These are phyloP conservation scores for Turnix velox DNA, from an alignment of 2,113 vertebrate species.

Conservation along the genomic window DNA sequence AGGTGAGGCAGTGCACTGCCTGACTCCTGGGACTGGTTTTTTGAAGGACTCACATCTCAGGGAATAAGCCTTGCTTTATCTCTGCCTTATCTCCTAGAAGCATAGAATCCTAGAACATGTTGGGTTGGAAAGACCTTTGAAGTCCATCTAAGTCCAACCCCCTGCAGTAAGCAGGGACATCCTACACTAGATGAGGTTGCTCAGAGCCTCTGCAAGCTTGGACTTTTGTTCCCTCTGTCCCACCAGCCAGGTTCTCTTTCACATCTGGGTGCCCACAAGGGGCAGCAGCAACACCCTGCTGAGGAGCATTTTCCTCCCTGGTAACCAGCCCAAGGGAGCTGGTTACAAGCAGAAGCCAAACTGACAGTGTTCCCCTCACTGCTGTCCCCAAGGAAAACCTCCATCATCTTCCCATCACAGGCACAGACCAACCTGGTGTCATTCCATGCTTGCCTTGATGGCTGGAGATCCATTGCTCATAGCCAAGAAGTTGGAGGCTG, in stretches of 20 bases:
- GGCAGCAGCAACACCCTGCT: not conserved
- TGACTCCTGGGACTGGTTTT: not conserved
- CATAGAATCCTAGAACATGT: too few relatives aligned
- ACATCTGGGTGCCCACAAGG: too few relatives aligned
- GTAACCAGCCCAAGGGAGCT: not conserved
- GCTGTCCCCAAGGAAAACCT: not conserved
- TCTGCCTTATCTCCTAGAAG: too few relatives aligned
- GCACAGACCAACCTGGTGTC: not conserved
- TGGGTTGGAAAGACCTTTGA: too few relatives aligned
- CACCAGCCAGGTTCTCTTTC: not conserved
- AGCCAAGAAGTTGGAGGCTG: not conserved
- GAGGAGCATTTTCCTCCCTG: not conserved
- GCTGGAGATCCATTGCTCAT: accelerated
- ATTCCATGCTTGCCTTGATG: not conserved
- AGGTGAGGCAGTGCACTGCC: not conserved
- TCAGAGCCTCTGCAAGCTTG: too few relatives aligned
- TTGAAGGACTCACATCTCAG: not conserved
- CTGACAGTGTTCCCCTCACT: not conserved
- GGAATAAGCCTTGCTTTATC: not conserved
- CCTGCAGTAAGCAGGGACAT: too few relatives aligned
- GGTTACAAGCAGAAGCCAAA: not conserved
- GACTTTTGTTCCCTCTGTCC: not conserved
- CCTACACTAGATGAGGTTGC: too few relatives aligned
- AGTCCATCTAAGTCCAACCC: too few relatives aligned
- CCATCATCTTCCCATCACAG: not conserved